A percentile compares a stretch with the other conserved stretches of the same genome.
Conservation (phyloP, 2,797 vertebrate genomes). For the Calcarius lapponicus region DNA sequence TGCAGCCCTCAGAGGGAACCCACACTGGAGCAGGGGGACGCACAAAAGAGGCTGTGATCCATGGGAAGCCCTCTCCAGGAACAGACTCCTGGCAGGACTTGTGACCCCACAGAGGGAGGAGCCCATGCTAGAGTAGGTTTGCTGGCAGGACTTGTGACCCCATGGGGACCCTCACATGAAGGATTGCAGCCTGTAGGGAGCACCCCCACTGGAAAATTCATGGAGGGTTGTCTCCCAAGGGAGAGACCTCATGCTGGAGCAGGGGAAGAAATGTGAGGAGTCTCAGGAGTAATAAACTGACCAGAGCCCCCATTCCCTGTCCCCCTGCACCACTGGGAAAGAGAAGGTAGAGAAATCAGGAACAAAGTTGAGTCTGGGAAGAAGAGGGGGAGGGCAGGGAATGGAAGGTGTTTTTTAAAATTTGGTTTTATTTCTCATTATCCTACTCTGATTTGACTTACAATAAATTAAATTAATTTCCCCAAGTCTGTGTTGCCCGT, state of each 20-base stretch:
- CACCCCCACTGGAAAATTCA: not conserved
- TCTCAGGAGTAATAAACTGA: not conserved
- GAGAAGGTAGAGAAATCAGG: not conserved
- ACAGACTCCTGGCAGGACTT: not conserved
- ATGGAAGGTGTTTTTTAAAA: not conserved
- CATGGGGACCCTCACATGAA: not conserved
- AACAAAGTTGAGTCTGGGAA: not conserved
- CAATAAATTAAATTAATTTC: not conserved
- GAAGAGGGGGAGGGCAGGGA: not conserved
- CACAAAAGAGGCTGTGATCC: not conserved
- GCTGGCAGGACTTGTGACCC: not conserved
- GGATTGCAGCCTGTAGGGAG: not conserved
- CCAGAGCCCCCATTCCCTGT: not conserved
- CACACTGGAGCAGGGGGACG: not conserved
- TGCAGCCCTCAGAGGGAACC: not conserved
- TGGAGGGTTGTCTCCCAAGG: not conserved
- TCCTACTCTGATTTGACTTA: not conserved
- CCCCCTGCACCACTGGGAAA: not conserved
- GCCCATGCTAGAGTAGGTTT: not conserved
- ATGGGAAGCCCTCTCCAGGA: not conserved
- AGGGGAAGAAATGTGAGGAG: not conserved
- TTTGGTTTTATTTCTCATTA: not conserved
- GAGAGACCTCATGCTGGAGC: not conserved
- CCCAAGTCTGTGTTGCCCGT: fast-evolving
- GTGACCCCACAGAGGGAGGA: not conserved